Conservation (phyloP, 2,888 invertebrate species). For the Drosophila eohydei region DNA sequence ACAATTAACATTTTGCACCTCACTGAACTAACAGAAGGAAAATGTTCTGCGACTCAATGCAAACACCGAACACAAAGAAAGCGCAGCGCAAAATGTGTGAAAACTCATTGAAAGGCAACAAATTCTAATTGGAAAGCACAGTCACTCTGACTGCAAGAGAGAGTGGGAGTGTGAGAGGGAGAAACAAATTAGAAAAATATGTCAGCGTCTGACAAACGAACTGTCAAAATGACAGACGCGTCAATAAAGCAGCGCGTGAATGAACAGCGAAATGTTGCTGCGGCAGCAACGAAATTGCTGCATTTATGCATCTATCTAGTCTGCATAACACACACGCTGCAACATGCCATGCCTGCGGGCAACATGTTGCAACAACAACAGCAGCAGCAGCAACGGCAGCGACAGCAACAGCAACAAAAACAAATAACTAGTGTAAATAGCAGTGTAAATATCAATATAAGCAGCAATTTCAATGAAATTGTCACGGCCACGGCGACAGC, state of each 20-base stretch:
- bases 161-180: neutral
- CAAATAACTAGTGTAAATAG: constrained; percentile 76
- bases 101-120: constrained; percentile 50
- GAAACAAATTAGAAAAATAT: constrained; percentile 44
- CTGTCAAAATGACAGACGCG: constrained; percentile 76
- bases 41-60: constrained; percentile 24
- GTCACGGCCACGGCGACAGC: constrained; percentile 59
- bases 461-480: constrained; percentile 76
- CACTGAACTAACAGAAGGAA: constrained; percentile 13
- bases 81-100: constrained; percentile 53
- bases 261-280: constrained; percentile 29
- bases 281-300: constrained; percentile 56
- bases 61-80: constrained; percentile 31
- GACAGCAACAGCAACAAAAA: constrained; percentile 46
- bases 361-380: constrained; percentile 70
- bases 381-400: constrained; percentile 56
- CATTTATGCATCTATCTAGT: constrained; percentile 68
- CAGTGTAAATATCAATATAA: constrained; percentile 78
- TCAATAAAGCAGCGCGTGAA: constrained; percentile 47
- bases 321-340: constrained; percentile 67
- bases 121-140: constrained; percentile 50
- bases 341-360: constrained; percentile 52
- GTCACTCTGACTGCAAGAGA: constrained; percentile 1
- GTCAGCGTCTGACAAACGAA: constrained; percentile 76
- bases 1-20: neutral